These are phyloP conservation scores for Lacerta agilis DNA, from an alignment of 2,797 vertebrate species.

Conservation along the genomic window DNA sequence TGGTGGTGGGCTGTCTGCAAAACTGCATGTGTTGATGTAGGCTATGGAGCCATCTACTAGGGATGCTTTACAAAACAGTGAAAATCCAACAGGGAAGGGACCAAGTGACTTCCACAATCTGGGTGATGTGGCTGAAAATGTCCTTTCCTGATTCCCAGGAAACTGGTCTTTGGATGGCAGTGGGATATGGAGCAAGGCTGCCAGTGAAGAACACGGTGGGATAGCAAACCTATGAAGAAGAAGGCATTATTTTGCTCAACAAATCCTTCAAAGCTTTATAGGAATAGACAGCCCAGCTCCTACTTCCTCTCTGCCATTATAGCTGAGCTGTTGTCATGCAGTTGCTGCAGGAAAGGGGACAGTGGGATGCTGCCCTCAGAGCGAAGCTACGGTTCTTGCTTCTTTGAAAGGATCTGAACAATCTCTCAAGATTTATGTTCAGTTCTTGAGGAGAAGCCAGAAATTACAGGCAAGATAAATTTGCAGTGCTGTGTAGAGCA, in stretches of 20 bases:
- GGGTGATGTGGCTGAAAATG: not conserved
- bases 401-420: not conserved
- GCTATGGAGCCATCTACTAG: too few relatives aligned
- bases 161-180: not conserved
- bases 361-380: too few relatives aligned
- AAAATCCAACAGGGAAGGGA: not conserved
- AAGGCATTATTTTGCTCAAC: not conserved
- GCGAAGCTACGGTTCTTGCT: not conserved
- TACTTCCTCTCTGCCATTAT: not conserved
- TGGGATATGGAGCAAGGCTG: not conserved
- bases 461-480: constrained; percentile 1
- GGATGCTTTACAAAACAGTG: not conserved
- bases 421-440: not conserved
- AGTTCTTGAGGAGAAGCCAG: not conserved
- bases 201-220: not conserved
- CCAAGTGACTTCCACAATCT: not conserved
- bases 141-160: not conserved
- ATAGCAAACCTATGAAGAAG: not conserved
- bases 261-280: not conserved
- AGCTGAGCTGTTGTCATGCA: not conserved
- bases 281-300: too few relatives aligned
- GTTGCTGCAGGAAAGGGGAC: not conserved
- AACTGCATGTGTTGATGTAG: too few relatives aligned
- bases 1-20: too few relatives aligned
- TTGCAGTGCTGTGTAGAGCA: not conserved